phyloP scores from a whole-genome alignment of 2,113 vertebrate species.

The Hydrochoerus hydrochaeris region DNA sequence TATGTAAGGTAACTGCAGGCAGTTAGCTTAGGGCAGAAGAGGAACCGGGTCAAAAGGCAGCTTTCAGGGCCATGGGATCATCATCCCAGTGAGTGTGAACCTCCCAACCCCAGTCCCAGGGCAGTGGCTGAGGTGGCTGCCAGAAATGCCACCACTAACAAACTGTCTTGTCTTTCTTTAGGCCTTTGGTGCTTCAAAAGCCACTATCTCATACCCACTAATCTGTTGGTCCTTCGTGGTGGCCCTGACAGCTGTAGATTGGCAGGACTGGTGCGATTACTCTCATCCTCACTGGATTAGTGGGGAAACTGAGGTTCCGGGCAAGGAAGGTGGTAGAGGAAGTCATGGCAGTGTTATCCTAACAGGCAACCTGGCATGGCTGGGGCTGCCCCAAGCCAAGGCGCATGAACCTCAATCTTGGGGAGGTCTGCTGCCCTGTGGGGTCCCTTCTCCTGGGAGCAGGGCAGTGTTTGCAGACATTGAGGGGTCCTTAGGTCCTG shows the following conservation, averaged over 20 bases:
- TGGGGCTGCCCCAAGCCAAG: background rate
- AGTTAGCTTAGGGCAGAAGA: background rate
- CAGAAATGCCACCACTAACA: background rate
- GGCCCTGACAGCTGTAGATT: background rate
- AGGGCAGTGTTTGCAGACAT: background rate
- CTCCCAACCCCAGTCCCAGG: background rate
- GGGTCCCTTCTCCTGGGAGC: too few relatives aligned
- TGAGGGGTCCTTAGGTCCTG: background rate
- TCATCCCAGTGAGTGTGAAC: background rate
- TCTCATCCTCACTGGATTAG: background rate
- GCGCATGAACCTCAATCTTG: background rate
- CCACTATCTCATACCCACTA: background rate
- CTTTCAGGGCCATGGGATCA: background rate
- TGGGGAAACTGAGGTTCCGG: conserved; percentile 20
- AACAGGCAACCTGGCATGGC: background rate
- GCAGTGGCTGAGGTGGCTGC: background rate
- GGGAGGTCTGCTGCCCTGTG: background rate
- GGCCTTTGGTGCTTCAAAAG: conserved; percentile 1
- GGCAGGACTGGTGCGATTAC: background rate
- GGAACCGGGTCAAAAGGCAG: background rate
- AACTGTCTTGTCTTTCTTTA: background rate
- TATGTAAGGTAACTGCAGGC: background rate
- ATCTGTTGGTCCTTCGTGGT: background rate
- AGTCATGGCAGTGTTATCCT: background rate
- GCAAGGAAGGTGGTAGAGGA: background rate